Conservation (phyloP, 2,888 invertebrate genomes). For the Papilio demoleus region DNA sequence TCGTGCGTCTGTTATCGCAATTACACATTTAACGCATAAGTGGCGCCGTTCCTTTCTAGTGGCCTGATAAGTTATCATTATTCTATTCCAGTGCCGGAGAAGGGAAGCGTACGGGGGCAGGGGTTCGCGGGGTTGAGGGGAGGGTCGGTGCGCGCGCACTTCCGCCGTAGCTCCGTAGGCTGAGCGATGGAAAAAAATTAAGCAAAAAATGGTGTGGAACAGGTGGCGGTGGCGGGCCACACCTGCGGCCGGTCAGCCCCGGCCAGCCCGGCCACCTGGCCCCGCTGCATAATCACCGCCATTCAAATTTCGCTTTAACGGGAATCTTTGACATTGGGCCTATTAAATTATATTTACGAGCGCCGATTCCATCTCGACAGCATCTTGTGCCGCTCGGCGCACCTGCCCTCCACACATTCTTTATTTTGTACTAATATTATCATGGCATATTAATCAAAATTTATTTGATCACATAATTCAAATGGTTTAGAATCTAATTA, state of each 20-base stretch:
- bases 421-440: neutral
- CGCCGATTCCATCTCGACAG: constrained; percentile 15
- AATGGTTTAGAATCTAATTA: neutral
- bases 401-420: neutral
- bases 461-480: neutral
- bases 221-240: constrained; percentile 24
- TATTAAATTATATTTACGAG: constrained; percentile 30
- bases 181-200: constrained; percentile 23
- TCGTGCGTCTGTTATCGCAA: constrained; percentile 18
- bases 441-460: neutral
- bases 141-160: constrained; percentile 8
- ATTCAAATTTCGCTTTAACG: constrained; percentile 30
- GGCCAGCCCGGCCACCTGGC: constrained; percentile 13
- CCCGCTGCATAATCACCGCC: constrained; percentile 22
- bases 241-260: constrained; percentile 24
- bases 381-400: neutral
- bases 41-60: constrained; percentile 24
- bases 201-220: constrained; percentile 32
- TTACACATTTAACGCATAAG: constrained; percentile 24
- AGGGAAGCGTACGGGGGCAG: neutral
- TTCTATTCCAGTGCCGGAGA: constrained; percentile 28
- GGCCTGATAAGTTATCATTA: constrained; percentile 33
- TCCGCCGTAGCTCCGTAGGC: constrained; percentile 24
- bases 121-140: neutral
- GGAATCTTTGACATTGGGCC: constrained; percentile 35